A percentile compares a stretch with the other conserved stretches of the same genome.
These are phyloP conservation scores for Hydrolagus colliei DNA, from an alignment of 2,797 vertebrate genomes.

Conservation along the genomic window DNA sequence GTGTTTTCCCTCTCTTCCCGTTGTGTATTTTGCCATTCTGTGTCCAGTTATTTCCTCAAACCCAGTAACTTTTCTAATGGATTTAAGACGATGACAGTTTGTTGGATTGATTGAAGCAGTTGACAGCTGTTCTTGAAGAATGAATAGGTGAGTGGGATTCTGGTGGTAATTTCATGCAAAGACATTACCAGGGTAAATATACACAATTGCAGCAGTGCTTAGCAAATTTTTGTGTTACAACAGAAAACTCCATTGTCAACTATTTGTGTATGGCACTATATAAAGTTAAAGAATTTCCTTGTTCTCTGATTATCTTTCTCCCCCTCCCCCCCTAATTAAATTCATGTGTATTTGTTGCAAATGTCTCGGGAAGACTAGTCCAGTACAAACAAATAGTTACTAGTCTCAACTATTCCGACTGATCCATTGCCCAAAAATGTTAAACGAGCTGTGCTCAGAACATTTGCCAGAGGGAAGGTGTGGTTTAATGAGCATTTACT, in stretches of 20 bases:
- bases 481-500: background rate
- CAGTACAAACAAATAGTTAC: conserved; percentile 20
- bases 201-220: background rate
- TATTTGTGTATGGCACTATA: background rate
- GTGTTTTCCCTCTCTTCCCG: too few species aligned
- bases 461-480: conserved; percentile 26
- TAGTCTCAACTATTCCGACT: conserved; percentile 8
- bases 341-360: background rate
- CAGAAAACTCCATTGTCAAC: background rate
- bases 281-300: background rate
- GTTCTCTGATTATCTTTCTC: background rate
- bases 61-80: too few species aligned
- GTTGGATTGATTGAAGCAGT: too few species aligned
- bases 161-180: too few species aligned
- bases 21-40: too few species aligned
- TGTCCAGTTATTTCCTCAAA: too few species aligned
- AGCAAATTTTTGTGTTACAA: background rate
- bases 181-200: too few species aligned
- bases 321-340: background rate
- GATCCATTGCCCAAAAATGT: conserved; percentile 3
- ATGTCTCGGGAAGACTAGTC: background rate
- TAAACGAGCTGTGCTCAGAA: conserved; percentile 2
- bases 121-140: too few species aligned
- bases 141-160: too few species aligned
- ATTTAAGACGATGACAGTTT: too few species aligned